Evolutionary conservation across 1,140 invertebrate species (phyloP).

Genomic region (Drosophila fuyamai): DNA sequence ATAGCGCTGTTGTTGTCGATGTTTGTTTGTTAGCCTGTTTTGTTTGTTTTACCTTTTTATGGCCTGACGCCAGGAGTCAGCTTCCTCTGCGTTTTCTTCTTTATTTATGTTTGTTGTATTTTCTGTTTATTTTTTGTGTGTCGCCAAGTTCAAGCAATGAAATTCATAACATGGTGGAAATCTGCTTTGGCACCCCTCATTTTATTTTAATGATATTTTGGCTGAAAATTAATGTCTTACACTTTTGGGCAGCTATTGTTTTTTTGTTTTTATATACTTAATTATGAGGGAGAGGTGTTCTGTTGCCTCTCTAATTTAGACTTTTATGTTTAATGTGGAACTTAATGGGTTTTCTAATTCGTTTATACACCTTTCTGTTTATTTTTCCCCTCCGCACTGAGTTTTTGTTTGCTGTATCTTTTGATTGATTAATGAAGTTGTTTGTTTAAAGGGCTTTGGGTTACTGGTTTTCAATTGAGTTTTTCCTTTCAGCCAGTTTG

Average conservation of each 20-base stretch:
- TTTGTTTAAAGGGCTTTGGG: constrained; percentile 10
- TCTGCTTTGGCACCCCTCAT: not conserved
- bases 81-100: constrained; percentile 13
- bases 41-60: constrained; percentile 41
- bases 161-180: constrained; percentile 21
- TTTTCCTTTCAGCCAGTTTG: constrained; percentile 2
- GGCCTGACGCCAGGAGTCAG: constrained; percentile 35
- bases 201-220: constrained; percentile 8
- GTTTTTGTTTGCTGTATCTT: not conserved
- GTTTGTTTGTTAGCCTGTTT: constrained; percentile 29
- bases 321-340: not conserved
- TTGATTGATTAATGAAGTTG: constrained; percentile 30
- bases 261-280: not conserved
- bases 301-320: not conserved
- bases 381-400: not conserved
- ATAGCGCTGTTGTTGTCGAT: constrained; percentile 7
- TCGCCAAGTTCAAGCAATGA: constrained; percentile 37
- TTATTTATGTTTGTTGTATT: constrained; percentile 11
- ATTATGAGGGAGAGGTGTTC: not conserved
- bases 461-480: constrained; percentile 8
- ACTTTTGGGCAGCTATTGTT: not conserved
- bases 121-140: constrained; percentile 17
- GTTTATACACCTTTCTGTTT: constrained; percentile 6
- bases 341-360: constrained; percentile 6
- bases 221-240: constrained; percentile 8